These are phyloP conservation scores for Styela clava DNA, from an alignment of 23 tunicate species.

Conservation along the genomic window DNA sequence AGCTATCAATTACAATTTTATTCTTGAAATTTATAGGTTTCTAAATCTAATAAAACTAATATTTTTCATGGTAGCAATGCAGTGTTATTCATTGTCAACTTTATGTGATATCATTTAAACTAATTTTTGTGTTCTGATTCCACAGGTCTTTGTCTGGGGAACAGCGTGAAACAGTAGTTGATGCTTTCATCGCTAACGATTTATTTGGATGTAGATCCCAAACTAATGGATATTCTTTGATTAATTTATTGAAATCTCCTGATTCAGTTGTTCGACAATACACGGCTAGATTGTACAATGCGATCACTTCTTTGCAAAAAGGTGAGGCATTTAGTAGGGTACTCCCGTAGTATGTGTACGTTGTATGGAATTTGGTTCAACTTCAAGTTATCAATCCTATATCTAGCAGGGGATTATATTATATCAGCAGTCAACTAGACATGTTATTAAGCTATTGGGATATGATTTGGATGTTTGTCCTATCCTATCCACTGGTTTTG, in stretches of 20 bases:
- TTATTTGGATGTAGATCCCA: constrained; percentile 50
- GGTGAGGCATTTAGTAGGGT: too few species aligned
- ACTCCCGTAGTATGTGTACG: too few species aligned
- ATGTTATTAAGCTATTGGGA: too few species aligned
- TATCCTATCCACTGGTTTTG: too few species aligned
- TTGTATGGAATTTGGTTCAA: too few species aligned
- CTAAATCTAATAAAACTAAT: too few species aligned
- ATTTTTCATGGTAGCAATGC: too few species aligned
- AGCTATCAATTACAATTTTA: too few species aligned
- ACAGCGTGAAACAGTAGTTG: constrained; percentile 79
- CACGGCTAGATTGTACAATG: constrained; percentile 75
- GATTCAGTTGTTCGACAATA: constrained; percentile 67
- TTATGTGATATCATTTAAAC: too few species aligned
- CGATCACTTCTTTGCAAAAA: constrained; percentile 81
- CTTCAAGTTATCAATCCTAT: background rate
- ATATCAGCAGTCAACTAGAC: background rate
- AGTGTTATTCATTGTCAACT: too few species aligned
- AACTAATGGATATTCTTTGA: constrained; percentile 33
- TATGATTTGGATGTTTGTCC: too few species aligned
- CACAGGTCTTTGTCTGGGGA: constrained; percentile 84
- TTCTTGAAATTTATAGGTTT: too few species aligned
- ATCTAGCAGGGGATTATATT: background rate
- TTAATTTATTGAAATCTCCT: constrained; percentile 48
- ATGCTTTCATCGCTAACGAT: constrained; percentile 73
- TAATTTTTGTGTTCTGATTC: background rate